Evolutionary conservation across 2,797 vertebrate species (phyloP), one percentile per base, ranked within the genome.

Genomic region (Geotrypetes seraphini): DNA sequence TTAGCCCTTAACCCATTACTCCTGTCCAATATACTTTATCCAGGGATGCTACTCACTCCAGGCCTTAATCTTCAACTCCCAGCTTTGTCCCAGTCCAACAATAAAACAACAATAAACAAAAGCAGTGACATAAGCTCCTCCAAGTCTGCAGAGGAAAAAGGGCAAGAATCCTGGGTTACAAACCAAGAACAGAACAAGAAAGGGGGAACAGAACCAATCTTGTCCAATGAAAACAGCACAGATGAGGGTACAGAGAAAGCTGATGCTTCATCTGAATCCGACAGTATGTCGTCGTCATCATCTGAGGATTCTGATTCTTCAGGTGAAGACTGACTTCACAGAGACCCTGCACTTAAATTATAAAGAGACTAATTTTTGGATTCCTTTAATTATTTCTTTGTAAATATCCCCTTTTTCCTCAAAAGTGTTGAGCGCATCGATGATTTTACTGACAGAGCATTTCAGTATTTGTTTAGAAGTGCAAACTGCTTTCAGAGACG

Each of bases 41-140:
- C 96, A 92, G 94, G 96, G 90, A 96, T 96, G 92, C 92, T 97
- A 78, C 92, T 97, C 86, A 94, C 91, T 85, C 90, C 93, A 94
- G 90, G 96, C 94, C 96, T 99, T 97, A 97, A 97, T 87, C 86
- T 92, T 77, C 90, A 92, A 69, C 83, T 85, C 81, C 86, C 88
- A 77, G 66, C 89, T 63, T 69, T 82, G 63, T 72, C 84, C 67
- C 83, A 83, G 57, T 62, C 80, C 34, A 81, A 48, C 57, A 43
- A 78, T 67, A 90, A 47, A 91, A 91, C 80, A n/a, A n/a, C n/a
- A n/a, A n/a, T n/a, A n/a, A 85, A 66, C 75, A 83, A 84, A 73
- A 87, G 81, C 75, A 81, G 63, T 73, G 83, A 91, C 70, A 74
- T 75, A 27, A 62, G 71, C 51, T 69, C 71, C 22, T 47, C 71